Conservation (phyloP, 2,888 invertebrate species). For the Abrostola triplasia region DNA sequence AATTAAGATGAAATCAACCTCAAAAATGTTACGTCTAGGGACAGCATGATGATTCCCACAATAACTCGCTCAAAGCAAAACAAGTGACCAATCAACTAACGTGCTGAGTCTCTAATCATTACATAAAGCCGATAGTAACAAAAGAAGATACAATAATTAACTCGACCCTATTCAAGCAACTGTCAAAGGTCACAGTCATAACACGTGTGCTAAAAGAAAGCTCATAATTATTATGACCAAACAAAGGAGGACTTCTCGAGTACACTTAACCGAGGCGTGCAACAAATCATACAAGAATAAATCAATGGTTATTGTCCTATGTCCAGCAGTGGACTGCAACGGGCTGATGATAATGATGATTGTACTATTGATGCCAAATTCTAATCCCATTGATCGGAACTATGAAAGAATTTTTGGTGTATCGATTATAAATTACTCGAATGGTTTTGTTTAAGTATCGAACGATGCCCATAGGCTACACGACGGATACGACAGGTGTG, state of each 20-base stretch:
- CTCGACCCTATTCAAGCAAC: background rate
- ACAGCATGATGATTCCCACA: too few species aligned
- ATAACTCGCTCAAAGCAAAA: too few species aligned
- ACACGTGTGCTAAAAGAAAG: background rate
- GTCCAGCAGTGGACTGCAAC: too few species aligned
- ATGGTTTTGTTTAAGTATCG: background rate
- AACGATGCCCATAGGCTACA: background rate
- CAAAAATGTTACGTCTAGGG: too few species aligned
- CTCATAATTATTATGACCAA: background rate
- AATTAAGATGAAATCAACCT: too few species aligned
- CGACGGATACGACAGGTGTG: constrained; percentile 3
- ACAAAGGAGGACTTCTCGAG: background rate
- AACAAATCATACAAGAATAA: background rate
- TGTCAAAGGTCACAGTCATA: background rate
- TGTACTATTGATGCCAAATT: too few species aligned
- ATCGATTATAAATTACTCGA: background rate
- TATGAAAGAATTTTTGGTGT: too few species aligned
- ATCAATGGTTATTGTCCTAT: too few species aligned
- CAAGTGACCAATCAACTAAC: background rate
- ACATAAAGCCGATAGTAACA: constrained; percentile 45
- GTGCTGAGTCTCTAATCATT: constrained; percentile 63
- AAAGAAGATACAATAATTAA: constrained; percentile 13
- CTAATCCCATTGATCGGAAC: too few species aligned
- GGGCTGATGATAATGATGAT: too few species aligned
- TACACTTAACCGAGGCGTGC: background rate